Percentiles rank a stretch among this genome's conserved stretches.
Evolutionary conservation across 2,888 invertebrate species (phyloP).

Genomic region (Apocheima hispidaria): DNA sequence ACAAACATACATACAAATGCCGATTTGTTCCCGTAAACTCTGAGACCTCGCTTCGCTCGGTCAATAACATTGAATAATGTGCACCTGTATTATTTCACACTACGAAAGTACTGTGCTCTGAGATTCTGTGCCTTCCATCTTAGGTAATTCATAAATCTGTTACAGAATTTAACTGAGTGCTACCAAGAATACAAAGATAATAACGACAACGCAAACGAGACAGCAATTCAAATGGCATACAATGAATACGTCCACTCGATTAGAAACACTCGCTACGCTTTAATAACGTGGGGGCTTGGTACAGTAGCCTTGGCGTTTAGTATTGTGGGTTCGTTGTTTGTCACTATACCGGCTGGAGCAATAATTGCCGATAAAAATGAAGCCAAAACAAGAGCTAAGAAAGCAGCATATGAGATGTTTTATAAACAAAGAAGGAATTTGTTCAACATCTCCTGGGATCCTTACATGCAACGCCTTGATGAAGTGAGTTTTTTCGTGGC

Average conservation of each 20-base stretch:
- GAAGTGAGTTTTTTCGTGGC: not conserved
- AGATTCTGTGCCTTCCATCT: no score
- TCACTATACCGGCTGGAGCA: not conserved
- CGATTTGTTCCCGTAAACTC: no score
- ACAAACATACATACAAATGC: no score
- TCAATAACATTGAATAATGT: no score
- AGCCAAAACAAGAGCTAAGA: not conserved
- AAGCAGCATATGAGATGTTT: not conserved
- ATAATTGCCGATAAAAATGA: not conserved
- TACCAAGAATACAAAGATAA: not conserved
- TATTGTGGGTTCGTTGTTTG: not conserved
- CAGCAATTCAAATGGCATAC: not conserved
- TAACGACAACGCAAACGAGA: constrained; percentile 1
- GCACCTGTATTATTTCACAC: no score
- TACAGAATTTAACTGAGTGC: not conserved
- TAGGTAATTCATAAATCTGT: no score
- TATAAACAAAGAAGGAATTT: not conserved
- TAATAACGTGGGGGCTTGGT: not conserved
- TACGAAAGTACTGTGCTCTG: no score
- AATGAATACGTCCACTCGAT: not conserved
- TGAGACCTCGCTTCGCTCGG: no score
- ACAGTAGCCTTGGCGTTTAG: not conserved
- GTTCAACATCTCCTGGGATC: not conserved
- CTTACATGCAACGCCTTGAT: constrained; percentile 1
- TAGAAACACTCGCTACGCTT: no score